Evolutionary conservation across 2,113 vertebrate genomes (phyloP).

Genomic region (Alosa alosa): DNA sequence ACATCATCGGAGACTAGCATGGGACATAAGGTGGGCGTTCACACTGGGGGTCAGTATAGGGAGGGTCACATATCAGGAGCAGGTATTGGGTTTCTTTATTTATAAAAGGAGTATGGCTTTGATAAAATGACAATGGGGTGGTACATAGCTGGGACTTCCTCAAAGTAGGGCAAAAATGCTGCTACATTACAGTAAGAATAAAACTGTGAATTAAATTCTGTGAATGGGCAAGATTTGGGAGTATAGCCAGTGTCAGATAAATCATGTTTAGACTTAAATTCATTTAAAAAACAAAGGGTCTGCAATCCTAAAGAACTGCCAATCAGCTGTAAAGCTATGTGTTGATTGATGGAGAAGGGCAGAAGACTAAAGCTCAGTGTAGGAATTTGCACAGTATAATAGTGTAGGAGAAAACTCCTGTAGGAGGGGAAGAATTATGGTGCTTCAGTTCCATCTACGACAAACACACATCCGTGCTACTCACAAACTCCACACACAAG

Average conservation of each 20-base stretch:
- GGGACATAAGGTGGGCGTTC: neutral
- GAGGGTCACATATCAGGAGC: neutral
- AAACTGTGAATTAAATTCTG: no score
- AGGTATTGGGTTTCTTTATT: neutral
- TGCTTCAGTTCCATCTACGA: neutral
- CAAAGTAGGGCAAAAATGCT: neutral
- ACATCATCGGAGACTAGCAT: no score
- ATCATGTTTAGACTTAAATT: neutral
- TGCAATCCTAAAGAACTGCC: neutral
- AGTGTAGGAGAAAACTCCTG: neutral
- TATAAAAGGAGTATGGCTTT: neutral
- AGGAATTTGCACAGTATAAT: neutral
- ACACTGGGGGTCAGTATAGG: slow-evolving; percentile 12
- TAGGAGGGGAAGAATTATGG: neutral
- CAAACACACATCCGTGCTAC: neutral
- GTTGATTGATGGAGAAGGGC: neutral
- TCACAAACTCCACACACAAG: neutral
- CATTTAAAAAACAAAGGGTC: neutral
- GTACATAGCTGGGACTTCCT: neutral
- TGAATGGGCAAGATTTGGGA: neutral
- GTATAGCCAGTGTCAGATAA: neutral
- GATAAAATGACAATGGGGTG: neutral
- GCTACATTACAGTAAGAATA: neutral
- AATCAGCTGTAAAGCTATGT: neutral
- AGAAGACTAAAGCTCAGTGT: neutral